phyloP scores from a whole-genome alignment of 1,140 invertebrate genomes.

The Eurosta solidaginis region DNA sequence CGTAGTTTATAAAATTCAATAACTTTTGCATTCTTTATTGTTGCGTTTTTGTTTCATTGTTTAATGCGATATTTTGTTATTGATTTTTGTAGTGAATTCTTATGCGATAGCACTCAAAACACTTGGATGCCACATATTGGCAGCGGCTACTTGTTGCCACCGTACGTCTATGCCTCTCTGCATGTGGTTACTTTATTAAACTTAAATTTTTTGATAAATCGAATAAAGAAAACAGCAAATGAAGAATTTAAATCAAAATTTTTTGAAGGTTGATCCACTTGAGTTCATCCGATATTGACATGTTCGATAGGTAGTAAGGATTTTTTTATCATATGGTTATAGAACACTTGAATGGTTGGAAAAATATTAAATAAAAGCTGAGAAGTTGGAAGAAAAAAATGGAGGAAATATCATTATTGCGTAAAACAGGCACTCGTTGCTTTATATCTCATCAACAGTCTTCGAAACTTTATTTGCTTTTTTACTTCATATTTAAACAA shows the following conservation, averaged over 20 bases:
- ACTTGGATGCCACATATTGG: neutral
- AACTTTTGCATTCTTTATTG: conserved; percentile 1
- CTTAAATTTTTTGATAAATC: neutral
- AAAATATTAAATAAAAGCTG: too few species aligned
- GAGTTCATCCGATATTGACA: conserved; percentile 10
- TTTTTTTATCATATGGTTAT: too few species aligned
- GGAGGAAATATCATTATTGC: too few species aligned
- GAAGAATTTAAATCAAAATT: neutral
- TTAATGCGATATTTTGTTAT: neutral
- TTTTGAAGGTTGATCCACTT: neutral
- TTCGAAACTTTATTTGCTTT: too few species aligned
- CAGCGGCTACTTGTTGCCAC: conserved; percentile 13
- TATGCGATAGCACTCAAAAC: neutral
- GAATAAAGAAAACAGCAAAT: neutral
- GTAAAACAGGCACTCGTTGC: too few species aligned
- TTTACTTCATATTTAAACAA: too few species aligned
- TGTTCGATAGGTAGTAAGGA: neutral
- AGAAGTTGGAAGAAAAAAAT: too few species aligned
- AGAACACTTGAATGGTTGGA: too few species aligned
- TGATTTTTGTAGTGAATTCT: neutral
- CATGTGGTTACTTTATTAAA: conserved; percentile 3
- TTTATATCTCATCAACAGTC: too few species aligned
- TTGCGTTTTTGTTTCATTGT: neutral
- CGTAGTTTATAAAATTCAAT: neutral
- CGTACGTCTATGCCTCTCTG: neutral